phyloP scores from a whole-genome alignment of 2,888 invertebrate species.

The Heteropelma amictum region DNA sequence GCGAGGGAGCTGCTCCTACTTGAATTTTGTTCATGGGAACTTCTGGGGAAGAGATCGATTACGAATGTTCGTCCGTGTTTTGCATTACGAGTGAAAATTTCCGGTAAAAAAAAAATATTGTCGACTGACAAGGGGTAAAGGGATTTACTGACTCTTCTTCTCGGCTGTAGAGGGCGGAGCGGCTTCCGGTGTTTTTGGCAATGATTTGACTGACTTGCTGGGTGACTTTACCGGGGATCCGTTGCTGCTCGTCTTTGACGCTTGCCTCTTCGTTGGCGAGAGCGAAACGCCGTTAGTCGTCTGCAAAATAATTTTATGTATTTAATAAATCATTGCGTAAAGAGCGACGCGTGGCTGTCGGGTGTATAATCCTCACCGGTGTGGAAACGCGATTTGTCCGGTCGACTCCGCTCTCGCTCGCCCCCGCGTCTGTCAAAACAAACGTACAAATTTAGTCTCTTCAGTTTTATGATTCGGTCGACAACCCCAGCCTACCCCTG shows the following conservation, averaged over 20 bases:
- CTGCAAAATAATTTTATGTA: conserved; percentile 27
- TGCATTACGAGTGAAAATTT: neutral
- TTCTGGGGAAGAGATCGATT: conserved; percentile 79
- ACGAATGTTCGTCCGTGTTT: neutral
- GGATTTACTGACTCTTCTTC: conserved; percentile 84
- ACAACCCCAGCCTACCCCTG: neutral
- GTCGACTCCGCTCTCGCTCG: conserved; percentile 90
- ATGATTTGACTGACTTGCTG: conserved; percentile 80
- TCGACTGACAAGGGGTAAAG: neutral
- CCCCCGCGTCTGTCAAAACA: conserved; percentile 86
- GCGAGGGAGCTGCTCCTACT: conserved; percentile 94
- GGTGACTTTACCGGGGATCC: conserved; percentile 79
- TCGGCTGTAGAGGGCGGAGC: conserved; percentile 79
- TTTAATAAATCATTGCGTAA: neutral
- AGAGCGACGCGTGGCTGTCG: neutral
- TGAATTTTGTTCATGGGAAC: conserved; percentile 96
- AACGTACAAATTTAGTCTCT: conserved; percentile 58
- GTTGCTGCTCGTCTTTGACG: conserved; percentile 79
- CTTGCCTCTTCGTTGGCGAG: conserved; percentile 85
- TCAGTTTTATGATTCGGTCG: too few relatives aligned
- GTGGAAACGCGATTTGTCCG: conserved; percentile 87
- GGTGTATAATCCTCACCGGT: conserved; percentile 80
- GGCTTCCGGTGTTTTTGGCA: conserved; percentile 87
- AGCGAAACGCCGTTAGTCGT: conserved; percentile 84
- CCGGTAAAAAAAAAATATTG: neutral